Base-by-base conservation (phyloP, 1,140 invertebrate genomes). In the Aradophagus sp. region DNA sequence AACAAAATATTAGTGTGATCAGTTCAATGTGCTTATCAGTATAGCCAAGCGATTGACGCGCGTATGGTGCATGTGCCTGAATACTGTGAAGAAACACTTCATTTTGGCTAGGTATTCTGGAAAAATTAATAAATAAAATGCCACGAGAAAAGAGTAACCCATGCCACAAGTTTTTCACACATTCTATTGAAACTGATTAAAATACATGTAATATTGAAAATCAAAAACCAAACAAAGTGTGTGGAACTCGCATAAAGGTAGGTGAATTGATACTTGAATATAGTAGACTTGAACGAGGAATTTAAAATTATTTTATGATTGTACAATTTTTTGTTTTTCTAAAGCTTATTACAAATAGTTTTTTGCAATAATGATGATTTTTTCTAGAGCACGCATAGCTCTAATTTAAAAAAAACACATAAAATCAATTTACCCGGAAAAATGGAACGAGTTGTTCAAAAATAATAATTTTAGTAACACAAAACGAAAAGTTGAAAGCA, bases 181-280 rank as follows among this genome's bases (percentile, higher is more conserved):
- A 45, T 20, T 45, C 8, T 32, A 7, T 11, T 5, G 2, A 16
- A 16, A 32, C 1, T 5, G 7, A 32, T 32, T 45, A 32, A 5
- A 32, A 29, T 12, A 32, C 13, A 12, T 45, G 42, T 19, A 11
- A 31, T 32, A 23, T 45, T 5, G 42, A 45, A 31, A 45, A 32
- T 12, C 7, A 10, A 1, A 45, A 31, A 45, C 4, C 4, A 23
- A 23, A 45, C 26, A 17, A 45, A 45, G 8, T 12, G 2, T 45
- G 42, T 19, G 10, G 27, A 6, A 19, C 16, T 32, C 27, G 29
- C 19, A 45, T 45, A 17, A 45, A 45, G 42, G 42, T 45, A 19
- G 8, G 27, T 27, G 12, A 1, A 41, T 14, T 26, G 17, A 41
- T 45, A n/a, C n/a, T n/a, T n/a, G n/a, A n/a, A n/a, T n/a, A n/a